Base-by-base conservation (phyloP, 2,113 vertebrate genomes). In the Proterorhinus semilunaris region DNA sequence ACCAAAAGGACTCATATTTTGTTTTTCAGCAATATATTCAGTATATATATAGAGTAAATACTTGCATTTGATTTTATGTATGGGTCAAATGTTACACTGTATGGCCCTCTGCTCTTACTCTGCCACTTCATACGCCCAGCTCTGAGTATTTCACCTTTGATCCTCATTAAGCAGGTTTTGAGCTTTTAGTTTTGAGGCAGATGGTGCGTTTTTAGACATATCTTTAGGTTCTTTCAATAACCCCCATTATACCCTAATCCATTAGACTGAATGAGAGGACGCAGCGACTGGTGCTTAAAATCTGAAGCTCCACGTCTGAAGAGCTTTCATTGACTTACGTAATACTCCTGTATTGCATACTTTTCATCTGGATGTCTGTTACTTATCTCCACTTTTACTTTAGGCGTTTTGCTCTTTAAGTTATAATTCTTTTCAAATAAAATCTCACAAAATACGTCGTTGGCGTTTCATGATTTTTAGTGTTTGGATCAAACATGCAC, bases 221-320 rank as follows among this genome's bases (percentile, higher is more conserved):
- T 61, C 42, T 61, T 61, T 15, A 61, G 7, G 27, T 27, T 42
- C 11, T 44, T 61, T 61, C 36, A 61, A 61, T 61, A 61, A 61
- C 42, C 43, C 5, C 43, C 58, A 45, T 61, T 61, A 61, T 44
- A 42, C 58, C 15, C 58, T 45, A 13, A n/a, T 15, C 58, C 58
- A 45, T n/a, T 61, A 61, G 42, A 61, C 44, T 45, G 58, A 61
- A 61, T 44, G 42, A 61, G 12, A 44, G 9, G 58, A 61, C 1
- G 36, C 58, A 44, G 42, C 6, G 42, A 44, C 58, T 61, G 58
- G 5, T 36, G 9, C 42, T 61, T 44, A 16, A 44, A 61, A 61
- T 61, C 58, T 44, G 58, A 43, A n/a, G 42, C 58, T n/a, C 44
- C 42, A 44, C 15, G 42, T 15, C 58, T 61, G 58, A 45, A 61